Percentiles rank a stretch among this genome's conserved stretches.
These are phyloP conservation scores for Apis laboriosa DNA, from an alignment of 1,140 invertebrate genomes.

Conservation along the genomic window DNA sequence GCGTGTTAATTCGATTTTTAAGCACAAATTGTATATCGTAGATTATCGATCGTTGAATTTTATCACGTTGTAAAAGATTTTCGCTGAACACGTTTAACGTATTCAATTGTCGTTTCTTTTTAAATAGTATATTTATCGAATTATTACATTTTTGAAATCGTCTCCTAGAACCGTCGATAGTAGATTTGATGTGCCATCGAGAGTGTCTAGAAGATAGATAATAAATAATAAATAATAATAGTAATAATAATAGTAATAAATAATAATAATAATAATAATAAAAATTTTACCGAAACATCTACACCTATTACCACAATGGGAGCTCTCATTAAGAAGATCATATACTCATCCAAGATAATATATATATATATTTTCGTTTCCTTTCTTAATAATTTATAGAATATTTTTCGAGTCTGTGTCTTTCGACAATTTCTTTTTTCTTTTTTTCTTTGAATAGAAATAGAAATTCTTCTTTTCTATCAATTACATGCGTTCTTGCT, in stretches of 20 bases:
- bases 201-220: conserved; percentile 25
- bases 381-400: not conserved
- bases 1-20: too few species aligned
- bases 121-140: not conserved
- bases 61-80: not conserved
- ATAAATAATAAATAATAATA: not conserved
- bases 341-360: not conserved
- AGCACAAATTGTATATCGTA: too few species aligned
- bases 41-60: not conserved
- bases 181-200: conserved; percentile 40
- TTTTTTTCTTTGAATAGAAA: not conserved
- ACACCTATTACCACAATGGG: not conserved
- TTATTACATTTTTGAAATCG: not conserved
- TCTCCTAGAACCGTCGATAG: conserved; percentile 5
- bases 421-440: not conserved
- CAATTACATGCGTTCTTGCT: not conserved
- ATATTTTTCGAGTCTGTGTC: not conserved
- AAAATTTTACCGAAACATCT: conserved; percentile 17
- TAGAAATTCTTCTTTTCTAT: not conserved
- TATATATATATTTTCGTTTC: not conserved
- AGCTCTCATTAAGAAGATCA: conserved; percentile 1
- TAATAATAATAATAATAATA: conserved; percentile 34
- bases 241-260: too few species aligned
- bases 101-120: not conserved
- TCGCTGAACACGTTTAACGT: not conserved